Base-by-base conservation (phyloP, 1,140 invertebrate genomes). In the Rhopalosiphum padi region DNA sequence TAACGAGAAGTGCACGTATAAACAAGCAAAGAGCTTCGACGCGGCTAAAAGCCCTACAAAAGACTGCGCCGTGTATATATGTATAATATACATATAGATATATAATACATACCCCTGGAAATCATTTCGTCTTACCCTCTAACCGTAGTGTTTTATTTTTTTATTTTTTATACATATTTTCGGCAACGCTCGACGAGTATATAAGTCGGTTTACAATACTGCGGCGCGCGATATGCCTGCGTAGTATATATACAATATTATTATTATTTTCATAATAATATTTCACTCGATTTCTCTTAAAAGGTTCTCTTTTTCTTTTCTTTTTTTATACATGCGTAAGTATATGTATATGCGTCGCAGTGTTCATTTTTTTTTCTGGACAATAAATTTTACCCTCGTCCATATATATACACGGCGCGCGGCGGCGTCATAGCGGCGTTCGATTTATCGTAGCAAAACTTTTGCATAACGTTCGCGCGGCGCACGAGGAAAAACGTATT, bases 361-460 rank as follows among this genome's bases (percentile, higher is more conserved):
- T 55, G 11, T 90, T 60, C 53, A 15, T 55, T 35, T 92, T 92
- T 83, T 92, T 93, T 93, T 93, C 91, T 93, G 82, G 91, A 93
- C 91, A 85, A 93, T 93, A 93, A 93, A 93, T 86, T 93, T 55
- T 93, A 93, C 48, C 68, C 91, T 85, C 43, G 91, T 53, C 43
- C 68, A 83, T 37, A 89, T 89, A 89, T 23, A 43, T 21, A 30
- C 25, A 2, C 15, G 68, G n/a, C 48, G 46, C 25, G 0, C 15
- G 68, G n/a, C 48, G 46, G 23, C 46, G 82, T 55, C 82, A 82
- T 82, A 23, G 30, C 30, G 82, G 46, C 48, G 91, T 93, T 93
- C 91, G 91, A 93, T 93, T 93, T 93, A 93, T 93, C 91, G 91
- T 46, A n/a, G 77, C 82, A 53, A 85, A 93, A 93, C 91, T 93